Evolutionary conservation across 2,888 invertebrate species (phyloP), one percentile per base, ranked within the genome.

Genomic region (Hyposoter didymator): DNA sequence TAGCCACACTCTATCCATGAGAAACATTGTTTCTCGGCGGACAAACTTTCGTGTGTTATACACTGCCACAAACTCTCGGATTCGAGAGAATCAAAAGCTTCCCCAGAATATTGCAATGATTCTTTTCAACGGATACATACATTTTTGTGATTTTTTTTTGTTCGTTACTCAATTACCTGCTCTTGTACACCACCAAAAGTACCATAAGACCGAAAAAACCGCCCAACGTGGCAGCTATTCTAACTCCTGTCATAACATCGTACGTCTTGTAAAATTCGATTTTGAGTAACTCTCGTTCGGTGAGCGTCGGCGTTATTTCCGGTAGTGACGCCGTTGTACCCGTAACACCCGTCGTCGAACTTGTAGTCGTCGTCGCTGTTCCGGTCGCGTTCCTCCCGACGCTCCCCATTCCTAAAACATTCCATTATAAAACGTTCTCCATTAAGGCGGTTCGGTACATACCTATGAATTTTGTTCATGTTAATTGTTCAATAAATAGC

Each of bases 131-230:
- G 4, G n/a, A 49, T 1, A 49, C 5, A 49, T 17, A n/a, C 1
- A n/a, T 17, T n/a, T 17, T n/a, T 49, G 14, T 3, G 47, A 39
- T 28, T 35, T 35, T 39, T 39, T 39, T 39, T 39, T 49, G 5
- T n/a, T 49, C 6, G 47, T 49, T 49, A 49, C 47, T 28, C 6
- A 28, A 28, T 22, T 80, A 92, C 93, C 93, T 97, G 94, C 97
- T 98, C 94, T 98, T 98, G 95, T 98, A 98, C 88, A 98, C 96
- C 90, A 98, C 97, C 92, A 98, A 95, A 93, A 98, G 96, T 70
- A 98, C 98, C 97, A 98, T 98, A 91, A 98, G 95, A 87, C 97
- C 97, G 94, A 98, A 98, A 94, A 98, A 98, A 90, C 98, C 98
- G 91, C 98, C 98, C 76, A 98, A 95, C 3, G 98, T 98, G 90